These are phyloP conservation scores for Pteropus alecto DNA, from an alignment of 2,113 vertebrate species.

Conservation along the genomic window DNA sequence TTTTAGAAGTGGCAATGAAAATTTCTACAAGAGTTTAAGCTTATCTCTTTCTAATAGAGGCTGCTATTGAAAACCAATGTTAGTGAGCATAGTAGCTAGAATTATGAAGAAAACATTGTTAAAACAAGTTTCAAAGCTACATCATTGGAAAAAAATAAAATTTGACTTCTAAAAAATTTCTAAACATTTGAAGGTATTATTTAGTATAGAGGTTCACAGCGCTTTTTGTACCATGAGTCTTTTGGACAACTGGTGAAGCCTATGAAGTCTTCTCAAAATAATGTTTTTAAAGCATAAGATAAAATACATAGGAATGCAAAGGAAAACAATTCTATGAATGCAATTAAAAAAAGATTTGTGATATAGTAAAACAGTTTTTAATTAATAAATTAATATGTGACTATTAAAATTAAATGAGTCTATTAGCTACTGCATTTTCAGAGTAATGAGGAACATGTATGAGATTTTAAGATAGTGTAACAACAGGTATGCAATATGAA, in stretches of 20 bases:
- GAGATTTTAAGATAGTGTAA: background rate
- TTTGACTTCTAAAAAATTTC: background rate
- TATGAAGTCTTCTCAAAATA: background rate
- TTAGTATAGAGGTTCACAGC: background rate
- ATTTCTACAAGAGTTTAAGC: background rate
- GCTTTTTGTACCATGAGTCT: background rate
- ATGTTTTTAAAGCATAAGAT: background rate
- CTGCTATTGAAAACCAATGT: background rate
- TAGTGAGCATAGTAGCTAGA: background rate
- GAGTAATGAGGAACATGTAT: background rate
- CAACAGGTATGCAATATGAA: background rate
- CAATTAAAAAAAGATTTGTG: background rate
- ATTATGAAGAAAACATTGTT: conserved; percentile 2
- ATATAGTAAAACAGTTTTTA: background rate
- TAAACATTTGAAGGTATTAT: conserved; percentile 9
- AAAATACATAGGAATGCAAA: background rate
- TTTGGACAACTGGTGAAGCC: background rate
- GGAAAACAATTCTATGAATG: background rate
- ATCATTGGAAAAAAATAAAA: background rate
- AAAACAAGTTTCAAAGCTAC: background rate
- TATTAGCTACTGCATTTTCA: background rate
- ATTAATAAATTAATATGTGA: conserved; percentile 1
- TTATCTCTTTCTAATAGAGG: background rate
- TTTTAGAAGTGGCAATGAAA: conserved; percentile 23
- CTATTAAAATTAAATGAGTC: conserved; percentile 24